Conservation (phyloP, 2,113 vertebrate genomes). For the Conger conger region DNA sequence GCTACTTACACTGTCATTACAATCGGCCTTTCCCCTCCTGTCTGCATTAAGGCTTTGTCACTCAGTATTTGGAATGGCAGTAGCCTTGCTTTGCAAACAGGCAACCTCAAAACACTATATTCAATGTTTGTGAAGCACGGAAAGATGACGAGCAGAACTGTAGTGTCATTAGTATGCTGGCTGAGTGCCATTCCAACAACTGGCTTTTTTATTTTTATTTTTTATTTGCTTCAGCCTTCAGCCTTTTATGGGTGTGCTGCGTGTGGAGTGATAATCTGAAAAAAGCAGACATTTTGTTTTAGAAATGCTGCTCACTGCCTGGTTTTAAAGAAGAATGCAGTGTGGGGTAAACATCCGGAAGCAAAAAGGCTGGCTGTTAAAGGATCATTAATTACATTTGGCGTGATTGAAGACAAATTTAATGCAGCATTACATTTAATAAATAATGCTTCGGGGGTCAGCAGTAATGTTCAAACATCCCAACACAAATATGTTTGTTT, state of each 20-base stretch:
- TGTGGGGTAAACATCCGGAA: slow-evolving; percentile 18
- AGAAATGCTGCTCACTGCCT: neutral
- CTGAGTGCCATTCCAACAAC: neutral
- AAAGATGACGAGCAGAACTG: neutral
- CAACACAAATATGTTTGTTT: slow-evolving; percentile 18
- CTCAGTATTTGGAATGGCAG: neutral
- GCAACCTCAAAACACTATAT: neutral
- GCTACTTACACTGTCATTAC: neutral
- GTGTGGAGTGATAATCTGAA: neutral
- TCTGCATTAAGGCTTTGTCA: neutral
- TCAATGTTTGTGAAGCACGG: neutral
- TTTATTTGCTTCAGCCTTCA: neutral
- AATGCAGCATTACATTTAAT: slow-evolving; percentile 25
- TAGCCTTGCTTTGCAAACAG: neutral
- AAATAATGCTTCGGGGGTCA: slow-evolving; percentile 24
- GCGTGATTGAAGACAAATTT: slow-evolving; percentile 15
- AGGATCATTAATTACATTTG: slow-evolving; percentile 20
- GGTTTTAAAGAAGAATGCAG: neutral
- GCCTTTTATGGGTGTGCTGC: neutral
- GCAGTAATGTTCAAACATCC: neutral
- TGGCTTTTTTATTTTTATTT: neutral
- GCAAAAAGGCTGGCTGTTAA: slow-evolving; percentile 19
- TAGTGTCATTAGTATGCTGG: neutral
- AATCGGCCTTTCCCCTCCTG: neutral
- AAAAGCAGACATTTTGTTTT: neutral